Evolutionary conservation across 2,888 invertebrate genomes (phyloP), one percentile per base, ranked within the genome.

Genomic region (Acrobasis repandana): DNA sequence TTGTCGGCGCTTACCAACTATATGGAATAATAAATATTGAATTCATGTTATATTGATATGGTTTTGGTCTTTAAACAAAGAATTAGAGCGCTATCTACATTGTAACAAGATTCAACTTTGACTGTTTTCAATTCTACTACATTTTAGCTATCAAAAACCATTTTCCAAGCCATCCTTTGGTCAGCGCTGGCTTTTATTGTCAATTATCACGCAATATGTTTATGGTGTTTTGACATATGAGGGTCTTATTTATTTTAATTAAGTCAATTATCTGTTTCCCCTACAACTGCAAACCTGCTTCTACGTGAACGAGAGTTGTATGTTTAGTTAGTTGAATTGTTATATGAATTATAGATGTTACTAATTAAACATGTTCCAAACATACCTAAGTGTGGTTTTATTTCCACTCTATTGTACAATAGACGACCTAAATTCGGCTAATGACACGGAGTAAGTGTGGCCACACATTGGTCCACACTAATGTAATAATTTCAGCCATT

Each of bases 311-410:
- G 72, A 74, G 77, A 54, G 70, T 72, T 79, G 80, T 83, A 83
- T 76, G 74, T 75, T 79, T 77, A 77, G 77, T 84, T 83, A 75
- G 76, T 76, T 79, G 76, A 79, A 86, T 83, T 88, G 87, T 90
- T 90, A 83, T 73, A 81, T 80, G 79, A 82, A 82, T 80, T 82
- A 86, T 88, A 84, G 83, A 87, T 88, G 90, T 90, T 90, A 88
- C 80, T 86, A 80, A 90, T 83, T 88, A 90, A 87, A 90, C 68
- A 88, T 88, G 86, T 90, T 90, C 84, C 74, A 86, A 86, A 80
- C 67, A 70, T 69, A 80, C 67, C 70, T 69, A 68, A 71, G 65
- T 67, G 61, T 73, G 59, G 72, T 80, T 81, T 79, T 70, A 71
- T 72, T 81, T 36, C 47, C 33, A 16, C n/a, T 38, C 1, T 14